A percentile compares a stretch with the other conserved stretches of the same genome.
phyloP scores from a whole-genome alignment of 2,797 vertebrate genomes.

The Coreius guichenoti region DNA sequence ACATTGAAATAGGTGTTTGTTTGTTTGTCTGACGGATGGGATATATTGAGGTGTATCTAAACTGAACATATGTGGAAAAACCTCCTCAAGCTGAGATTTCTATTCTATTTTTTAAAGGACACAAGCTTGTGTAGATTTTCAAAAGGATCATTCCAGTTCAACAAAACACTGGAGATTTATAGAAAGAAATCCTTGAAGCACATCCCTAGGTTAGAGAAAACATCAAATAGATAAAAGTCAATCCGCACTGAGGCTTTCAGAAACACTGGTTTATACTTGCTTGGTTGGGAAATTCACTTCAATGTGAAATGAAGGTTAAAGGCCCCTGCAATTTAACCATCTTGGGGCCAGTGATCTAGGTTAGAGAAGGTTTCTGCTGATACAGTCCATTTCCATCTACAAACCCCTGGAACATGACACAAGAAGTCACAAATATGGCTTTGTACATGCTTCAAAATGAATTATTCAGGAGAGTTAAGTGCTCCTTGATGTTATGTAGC shows the following conservation, averaged over 20 bases:
- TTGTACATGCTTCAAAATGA: conserved; percentile 13
- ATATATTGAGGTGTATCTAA: background rate
- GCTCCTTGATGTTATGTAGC: background rate
- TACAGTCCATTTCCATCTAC: conserved; percentile 10
- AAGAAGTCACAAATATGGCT: conserved; percentile 32
- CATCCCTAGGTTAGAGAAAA: conserved; percentile 17
- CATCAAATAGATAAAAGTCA: conserved; percentile 13
- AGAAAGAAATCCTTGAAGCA: conserved; percentile 15
- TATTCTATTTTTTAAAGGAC: conserved; percentile 38
- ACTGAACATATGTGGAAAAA: background rate
- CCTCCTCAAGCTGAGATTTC: background rate
- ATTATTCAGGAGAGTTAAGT: conserved; percentile 26
- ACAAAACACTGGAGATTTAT: conserved; percentile 26
- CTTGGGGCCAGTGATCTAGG: background rate
- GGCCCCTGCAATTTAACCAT: background rate
- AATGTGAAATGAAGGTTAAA: conserved; percentile 41
- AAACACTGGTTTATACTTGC: conserved; percentile 20
- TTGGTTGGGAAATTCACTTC: background rate
- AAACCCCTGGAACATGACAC: conserved; percentile 20
- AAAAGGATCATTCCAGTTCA: conserved; percentile 24
- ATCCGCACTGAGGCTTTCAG: conserved; percentile 8
- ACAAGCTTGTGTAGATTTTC: conserved; percentile 12
- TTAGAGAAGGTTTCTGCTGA: conserved; percentile 11
- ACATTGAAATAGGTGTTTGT: background rate
- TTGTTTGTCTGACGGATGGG: background rate